Evolutionary conservation across 2,888 invertebrate genomes (phyloP).

Genomic region (Hirtodrosophila confusa): DNA sequence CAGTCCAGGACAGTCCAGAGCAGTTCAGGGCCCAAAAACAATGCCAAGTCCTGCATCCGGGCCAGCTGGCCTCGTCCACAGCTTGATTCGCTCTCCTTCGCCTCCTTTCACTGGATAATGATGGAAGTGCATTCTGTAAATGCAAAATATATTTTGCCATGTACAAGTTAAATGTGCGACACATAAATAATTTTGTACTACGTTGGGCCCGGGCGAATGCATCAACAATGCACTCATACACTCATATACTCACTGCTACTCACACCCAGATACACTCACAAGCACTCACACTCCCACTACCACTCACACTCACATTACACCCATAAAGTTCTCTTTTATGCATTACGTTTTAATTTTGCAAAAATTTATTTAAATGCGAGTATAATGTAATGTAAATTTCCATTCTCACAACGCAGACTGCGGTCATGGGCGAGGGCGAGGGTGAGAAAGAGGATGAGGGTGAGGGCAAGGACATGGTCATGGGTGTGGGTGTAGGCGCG

Average conservation of each 20-base stretch:
- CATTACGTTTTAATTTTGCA: constrained; percentile 76
- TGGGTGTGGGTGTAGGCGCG: constrained; percentile 9
- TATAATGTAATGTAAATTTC: constrained; percentile 76
- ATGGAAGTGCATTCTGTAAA: constrained; percentile 78
- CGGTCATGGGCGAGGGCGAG: background rate
- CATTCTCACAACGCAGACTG: constrained; percentile 38
- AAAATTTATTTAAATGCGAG: constrained; percentile 77
- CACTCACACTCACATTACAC: constrained; percentile 1
- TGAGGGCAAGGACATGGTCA: background rate
- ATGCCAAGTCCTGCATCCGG: constrained; percentile 47
- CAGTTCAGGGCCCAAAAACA: constrained; percentile 36
- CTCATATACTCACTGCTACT: background rate
- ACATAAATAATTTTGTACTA: constrained; percentile 71
- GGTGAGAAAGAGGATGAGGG: too few species aligned
- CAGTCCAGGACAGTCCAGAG: background rate
- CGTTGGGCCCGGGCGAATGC: constrained; percentile 51
- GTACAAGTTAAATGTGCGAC: constrained; percentile 77
- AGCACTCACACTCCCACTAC: background rate
- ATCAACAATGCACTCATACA: constrained; percentile 60
- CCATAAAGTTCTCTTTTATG: constrained; percentile 49
- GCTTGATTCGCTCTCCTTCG: background rate
- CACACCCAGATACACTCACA: background rate
- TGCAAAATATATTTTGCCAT: constrained; percentile 77
- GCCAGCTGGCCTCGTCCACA: constrained; percentile 29
- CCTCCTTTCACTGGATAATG: constrained; percentile 59